These are phyloP conservation scores for Drosophila santomea DNA, from an alignment of 1,140 invertebrate genomes.

Conservation along the genomic window DNA sequence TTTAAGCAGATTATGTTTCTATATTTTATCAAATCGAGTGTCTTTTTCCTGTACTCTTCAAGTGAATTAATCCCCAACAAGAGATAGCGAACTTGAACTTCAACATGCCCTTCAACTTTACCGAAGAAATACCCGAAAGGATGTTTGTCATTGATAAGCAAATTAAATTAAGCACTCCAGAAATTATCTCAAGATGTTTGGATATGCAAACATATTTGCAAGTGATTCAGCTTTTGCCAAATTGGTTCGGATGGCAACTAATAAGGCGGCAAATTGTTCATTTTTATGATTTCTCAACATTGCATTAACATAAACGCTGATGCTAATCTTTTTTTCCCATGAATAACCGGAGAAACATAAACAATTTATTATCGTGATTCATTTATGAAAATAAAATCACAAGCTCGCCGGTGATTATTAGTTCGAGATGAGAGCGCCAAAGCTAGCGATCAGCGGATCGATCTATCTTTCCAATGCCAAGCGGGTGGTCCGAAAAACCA, in stretches of 20 bases:
- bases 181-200: slow-evolving; percentile 20
- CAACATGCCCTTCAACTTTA: slow-evolving; percentile 63
- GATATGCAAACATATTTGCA: slow-evolving; percentile 53
- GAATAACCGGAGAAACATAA: slow-evolving; percentile 68
- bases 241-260: slow-evolving; percentile 21
- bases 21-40: neutral
- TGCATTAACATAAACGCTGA: slow-evolving; percentile 77
- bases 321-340: slow-evolving; percentile 82
- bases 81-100: slow-evolving; percentile 71
- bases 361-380: slow-evolving; percentile 82
- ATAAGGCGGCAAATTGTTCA: slow-evolving; percentile 69
- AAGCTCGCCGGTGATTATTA: slow-evolving; percentile 64
- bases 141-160: slow-evolving; percentile 69
- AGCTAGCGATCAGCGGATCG: slow-evolving; percentile 67
- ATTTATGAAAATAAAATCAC: slow-evolving; percentile 76
- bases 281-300: slow-evolving; percentile 73
- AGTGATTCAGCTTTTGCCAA: slow-evolving; percentile 63
- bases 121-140: slow-evolving; percentile 36
- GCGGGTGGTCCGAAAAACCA: slow-evolving; percentile 64
- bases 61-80: neutral
- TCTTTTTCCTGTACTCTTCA: neutral
- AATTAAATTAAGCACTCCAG: slow-evolving; percentile 33
- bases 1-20: neutral
- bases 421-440: slow-evolving; percentile 65
- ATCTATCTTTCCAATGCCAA: slow-evolving; percentile 37